Evolutionary conservation across 2,888 invertebrate genomes (phyloP).

Genomic region (Parasteatoda lunata): DNA sequence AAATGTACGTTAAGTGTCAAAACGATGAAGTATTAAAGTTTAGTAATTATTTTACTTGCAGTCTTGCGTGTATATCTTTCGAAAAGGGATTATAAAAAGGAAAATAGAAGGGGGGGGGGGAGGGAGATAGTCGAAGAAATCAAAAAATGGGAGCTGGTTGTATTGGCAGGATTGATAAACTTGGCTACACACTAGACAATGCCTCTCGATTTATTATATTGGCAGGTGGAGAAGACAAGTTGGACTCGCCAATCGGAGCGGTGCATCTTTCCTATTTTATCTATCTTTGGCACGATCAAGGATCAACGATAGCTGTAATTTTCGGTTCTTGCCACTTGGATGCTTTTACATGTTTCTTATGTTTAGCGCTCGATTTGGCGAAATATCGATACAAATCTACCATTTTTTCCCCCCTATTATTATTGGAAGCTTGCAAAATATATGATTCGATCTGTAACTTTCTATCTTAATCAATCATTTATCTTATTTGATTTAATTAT

Average conservation of each 20-base stretch:
- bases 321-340: conserved; percentile 31
- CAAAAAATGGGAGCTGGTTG: conserved; percentile 52
- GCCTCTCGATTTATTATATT: conserved; percentile 67
- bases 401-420: too few species aligned
- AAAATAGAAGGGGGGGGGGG: background rate
- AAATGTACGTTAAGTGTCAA: conserved; percentile 60
- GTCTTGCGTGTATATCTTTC: conserved; percentile 50
- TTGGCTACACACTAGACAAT: conserved; percentile 58
- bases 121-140: conserved; percentile 16
- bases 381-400: background rate
- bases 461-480: too few species aligned
- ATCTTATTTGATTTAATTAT: too few species aligned
- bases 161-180: conserved; percentile 68
- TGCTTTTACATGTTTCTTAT: conserved; percentile 9
- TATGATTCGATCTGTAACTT: too few species aligned
- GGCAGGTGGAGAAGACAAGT: conserved; percentile 66
- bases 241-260: conserved; percentile 62
- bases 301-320: conserved; percentile 67
- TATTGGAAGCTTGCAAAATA: too few species aligned
- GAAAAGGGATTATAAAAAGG: conserved; percentile 36
- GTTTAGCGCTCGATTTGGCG: conserved; percentile 30
- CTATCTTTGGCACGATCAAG: conserved; percentile 64
- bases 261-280: conserved; percentile 67
- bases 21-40: conserved; percentile 57
- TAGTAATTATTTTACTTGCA: conserved; percentile 63